Base-by-base conservation (phyloP, 2,888 invertebrate species). In the Phortica magna region DNA sequence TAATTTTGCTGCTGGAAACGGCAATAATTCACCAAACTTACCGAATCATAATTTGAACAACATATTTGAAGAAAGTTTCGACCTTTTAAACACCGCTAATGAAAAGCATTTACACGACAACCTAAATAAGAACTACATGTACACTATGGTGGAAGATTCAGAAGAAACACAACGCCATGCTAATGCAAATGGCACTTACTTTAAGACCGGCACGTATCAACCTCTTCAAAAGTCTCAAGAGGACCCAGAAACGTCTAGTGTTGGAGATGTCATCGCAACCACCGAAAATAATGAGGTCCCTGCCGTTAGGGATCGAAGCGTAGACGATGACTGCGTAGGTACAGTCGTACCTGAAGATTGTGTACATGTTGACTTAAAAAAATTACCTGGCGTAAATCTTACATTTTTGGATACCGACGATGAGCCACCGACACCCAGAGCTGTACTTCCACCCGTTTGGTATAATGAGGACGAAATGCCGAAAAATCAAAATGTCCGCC, bases 151-250 rank as follows among this genome's bases (percentile, higher is more conserved):
- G 55, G 89, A 91, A 73, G 89, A 92, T 39, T 92, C 92, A 0
- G 91, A 92, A 73, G 89, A 89, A 43, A 90, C 88, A 22, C 92
- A 92, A 65, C 88, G 91, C 79, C 85, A 78, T 59, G 85, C 84
- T 2, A 83, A 84, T 65, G 88, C 87, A 0, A 91, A 90, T 83
- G 92, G 92, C 0, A 90, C 91, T 0, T 92, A 92, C 71, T 83
- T 92, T 9, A 91, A 91, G 59, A 91, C 92, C 1, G 92, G 92
- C 59, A 90, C 91, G 17, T 92, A 92, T 79, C 90, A 90, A 77
- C 92, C 92, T 0, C 85, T 91, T 7, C 87, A 88, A 74, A 90
- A 89, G 74, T 9, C 22, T 48, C 22, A 6, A 10, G 70, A 71
- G n/a, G 70, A 71, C 10, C 9, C 68, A 1, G 68, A 70, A 10